Conservation (phyloP, 2,888 invertebrate genomes). For the Carabus problematicus region DNA sequence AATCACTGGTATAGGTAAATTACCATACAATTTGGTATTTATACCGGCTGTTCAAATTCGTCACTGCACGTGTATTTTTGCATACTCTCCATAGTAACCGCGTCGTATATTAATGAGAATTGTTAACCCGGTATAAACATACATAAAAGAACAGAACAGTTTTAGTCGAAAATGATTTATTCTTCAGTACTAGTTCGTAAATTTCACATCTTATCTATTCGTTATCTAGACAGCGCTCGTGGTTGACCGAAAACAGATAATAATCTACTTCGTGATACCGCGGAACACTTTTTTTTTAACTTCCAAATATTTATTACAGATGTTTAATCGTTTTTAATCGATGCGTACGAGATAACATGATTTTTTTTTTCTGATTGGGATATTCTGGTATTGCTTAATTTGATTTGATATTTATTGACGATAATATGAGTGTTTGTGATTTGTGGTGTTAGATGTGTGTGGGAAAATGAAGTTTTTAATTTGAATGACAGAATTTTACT, state of each 20-base stretch:
- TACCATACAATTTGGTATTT: no score
- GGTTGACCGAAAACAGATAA: neutral
- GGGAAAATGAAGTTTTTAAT: neutral
- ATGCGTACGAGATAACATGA: no score
- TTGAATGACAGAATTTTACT: no score
- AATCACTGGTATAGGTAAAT: no score
- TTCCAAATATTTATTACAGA: constrained; percentile 11
- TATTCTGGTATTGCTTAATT: no score
- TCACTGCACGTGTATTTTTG: constrained; percentile 14
- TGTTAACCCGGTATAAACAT: no score
- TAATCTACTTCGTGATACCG: constrained; percentile 2
- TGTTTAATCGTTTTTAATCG: constrained; percentile 11
- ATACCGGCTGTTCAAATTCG: constrained; percentile 7
- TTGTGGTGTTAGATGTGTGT: neutral
- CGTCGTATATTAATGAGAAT: no score
- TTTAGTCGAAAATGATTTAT: constrained; percentile 1
- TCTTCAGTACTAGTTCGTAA: neutral
- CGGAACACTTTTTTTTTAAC: neutral
- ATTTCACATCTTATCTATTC: constrained; percentile 4
- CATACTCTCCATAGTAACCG: neutral
- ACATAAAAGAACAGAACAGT: neutral
- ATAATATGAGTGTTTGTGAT: neutral
- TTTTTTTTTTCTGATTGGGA: no score
- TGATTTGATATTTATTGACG: no score
- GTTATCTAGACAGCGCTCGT: constrained; percentile 8